A percentile compares a stretch with the other conserved stretches of the same genome.
Evolutionary conservation across 2,797 vertebrate species (phyloP).

Genomic region (Macroramphosus scolopax): DNA sequence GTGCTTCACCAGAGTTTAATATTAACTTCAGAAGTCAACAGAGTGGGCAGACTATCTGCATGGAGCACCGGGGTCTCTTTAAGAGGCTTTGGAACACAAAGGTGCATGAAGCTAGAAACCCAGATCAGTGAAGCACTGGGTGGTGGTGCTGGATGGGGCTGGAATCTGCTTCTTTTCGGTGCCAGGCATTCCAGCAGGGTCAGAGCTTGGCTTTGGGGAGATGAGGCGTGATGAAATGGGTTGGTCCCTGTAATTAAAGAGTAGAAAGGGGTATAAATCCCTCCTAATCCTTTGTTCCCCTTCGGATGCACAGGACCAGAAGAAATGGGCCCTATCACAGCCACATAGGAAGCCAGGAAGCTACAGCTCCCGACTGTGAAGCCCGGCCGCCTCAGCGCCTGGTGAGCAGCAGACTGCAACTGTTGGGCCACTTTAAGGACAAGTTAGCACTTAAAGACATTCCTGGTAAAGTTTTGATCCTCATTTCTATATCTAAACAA

Average conservation of each 20-base stretch:
- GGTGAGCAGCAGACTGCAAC: conserved; percentile 1
- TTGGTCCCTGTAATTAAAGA: conserved; percentile 66
- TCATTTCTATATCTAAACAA: no score
- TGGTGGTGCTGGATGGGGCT: conserved; percentile 13
- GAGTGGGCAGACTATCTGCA: conserved; percentile 28
- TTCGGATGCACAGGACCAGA: conserved; percentile 69
- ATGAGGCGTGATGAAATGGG: conserved; percentile 69
- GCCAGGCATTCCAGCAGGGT: conserved; percentile 64
- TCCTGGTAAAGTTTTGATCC: background rate
- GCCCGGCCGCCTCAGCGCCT: conserved; percentile 14
- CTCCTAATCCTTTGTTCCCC: conserved; percentile 70
- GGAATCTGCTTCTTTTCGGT: conserved; percentile 48
- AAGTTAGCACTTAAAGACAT: background rate
- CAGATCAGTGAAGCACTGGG: conserved; percentile 47
- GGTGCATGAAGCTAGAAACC: conserved; percentile 25
- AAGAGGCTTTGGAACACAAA: conserved; percentile 63
- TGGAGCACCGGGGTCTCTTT: conserved; percentile 37
- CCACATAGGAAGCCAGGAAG: conserved; percentile 56
- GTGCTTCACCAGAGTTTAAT: conserved; percentile 19
- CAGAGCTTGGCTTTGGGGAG: conserved; percentile 48
- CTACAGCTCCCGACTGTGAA: conserved; percentile 34
- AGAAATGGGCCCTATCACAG: conserved; percentile 61
- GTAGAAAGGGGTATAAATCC: conserved; percentile 62
- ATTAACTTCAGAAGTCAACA: conserved; percentile 4
- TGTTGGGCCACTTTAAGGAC: conserved; percentile 10